These are phyloP conservation scores for Drosophila kuntzei DNA, from an alignment of 2,888 invertebrate genomes.

Conservation along the genomic window DNA sequence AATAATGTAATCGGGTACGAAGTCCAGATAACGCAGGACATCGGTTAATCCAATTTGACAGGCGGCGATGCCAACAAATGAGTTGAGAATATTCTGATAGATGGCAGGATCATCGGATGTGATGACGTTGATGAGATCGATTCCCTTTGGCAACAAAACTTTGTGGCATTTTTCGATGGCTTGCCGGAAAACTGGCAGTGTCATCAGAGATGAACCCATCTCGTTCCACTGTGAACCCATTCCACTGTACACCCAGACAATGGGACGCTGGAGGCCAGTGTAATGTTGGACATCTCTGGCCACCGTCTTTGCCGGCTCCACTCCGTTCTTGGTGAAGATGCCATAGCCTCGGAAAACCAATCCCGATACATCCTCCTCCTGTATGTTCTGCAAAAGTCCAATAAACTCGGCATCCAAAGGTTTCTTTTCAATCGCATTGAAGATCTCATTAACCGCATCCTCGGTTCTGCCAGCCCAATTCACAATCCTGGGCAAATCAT, in stretches of 20 bases:
- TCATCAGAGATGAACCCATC: slow-evolving; percentile 92
- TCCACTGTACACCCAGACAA: slow-evolving; percentile 96
- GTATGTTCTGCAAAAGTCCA: slow-evolving; percentile 88
- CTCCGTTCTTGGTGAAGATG: slow-evolving; percentile 84
- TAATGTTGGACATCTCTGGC: slow-evolving; percentile 87
- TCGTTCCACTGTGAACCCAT: slow-evolving; percentile 96
- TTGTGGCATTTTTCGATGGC: slow-evolving; percentile 89
- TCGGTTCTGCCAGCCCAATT: slow-evolving; percentile 92
- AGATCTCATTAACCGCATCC: slow-evolving; percentile 89
- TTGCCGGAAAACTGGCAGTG: slow-evolving; percentile 90
- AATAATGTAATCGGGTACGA: slow-evolving; percentile 91
- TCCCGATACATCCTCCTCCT: slow-evolving; percentile 87
- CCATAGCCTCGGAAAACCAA: slow-evolving; percentile 92
- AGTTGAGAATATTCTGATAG: slow-evolving; percentile 89
- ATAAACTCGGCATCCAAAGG: slow-evolving; percentile 88
- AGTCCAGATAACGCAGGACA: slow-evolving; percentile 87
- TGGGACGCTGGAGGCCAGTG: slow-evolving; percentile 88
- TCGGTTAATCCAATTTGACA: slow-evolving; percentile 89
- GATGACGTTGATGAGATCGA: slow-evolving; percentile 89
- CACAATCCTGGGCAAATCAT: slow-evolving; percentile 90
- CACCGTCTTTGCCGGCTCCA: slow-evolving; percentile 75
- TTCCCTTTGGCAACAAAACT: slow-evolving; percentile 87
- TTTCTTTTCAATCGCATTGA: slow-evolving; percentile 88
- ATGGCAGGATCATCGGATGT: slow-evolving; percentile 88
- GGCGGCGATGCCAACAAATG: slow-evolving; percentile 91